A percentile compares a stretch with the other conserved stretches of the same genome.
phyloP scores from a whole-genome alignment of 2,888 invertebrate genomes.

The Mallateleia sp. region DNA sequence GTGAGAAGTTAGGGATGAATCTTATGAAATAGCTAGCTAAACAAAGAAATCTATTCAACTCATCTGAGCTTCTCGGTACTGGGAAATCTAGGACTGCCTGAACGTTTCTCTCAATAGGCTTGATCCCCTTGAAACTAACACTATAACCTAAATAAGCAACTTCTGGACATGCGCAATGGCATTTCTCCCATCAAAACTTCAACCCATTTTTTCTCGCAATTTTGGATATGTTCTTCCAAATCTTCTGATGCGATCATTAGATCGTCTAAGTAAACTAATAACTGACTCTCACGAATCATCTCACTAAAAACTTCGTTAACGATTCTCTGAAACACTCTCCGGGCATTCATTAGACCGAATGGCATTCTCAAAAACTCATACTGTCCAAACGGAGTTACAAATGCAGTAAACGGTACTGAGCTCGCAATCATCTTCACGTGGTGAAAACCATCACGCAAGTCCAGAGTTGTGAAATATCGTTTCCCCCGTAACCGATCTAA shows the following conservation, averaged over 20 bases:
- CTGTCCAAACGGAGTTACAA: conserved; percentile 19
- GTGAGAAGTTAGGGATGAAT: no score
- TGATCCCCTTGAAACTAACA: not conserved
- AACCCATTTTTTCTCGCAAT: conserved; percentile 11
- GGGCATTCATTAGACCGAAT: not conserved
- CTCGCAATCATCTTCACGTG: conserved; percentile 21
- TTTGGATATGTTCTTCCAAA: not conserved
- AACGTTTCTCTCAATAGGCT: not conserved
- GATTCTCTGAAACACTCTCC: conserved; percentile 2
- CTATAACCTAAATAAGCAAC: not conserved
- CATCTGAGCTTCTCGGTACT: no score
- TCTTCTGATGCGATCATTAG: not conserved
- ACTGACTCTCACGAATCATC: not conserved
- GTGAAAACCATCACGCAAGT: not conserved
- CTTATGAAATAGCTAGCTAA: no score
- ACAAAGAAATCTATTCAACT: no score
- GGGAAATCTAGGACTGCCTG: no score
- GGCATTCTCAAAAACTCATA: not conserved
- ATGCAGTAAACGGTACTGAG: not conserved
- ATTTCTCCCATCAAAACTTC: not conserved
- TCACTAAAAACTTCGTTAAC: not conserved
- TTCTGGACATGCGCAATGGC: not conserved
- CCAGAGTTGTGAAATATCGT: conserved; percentile 13
- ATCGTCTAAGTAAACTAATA: conserved; percentile 15
- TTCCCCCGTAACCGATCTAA: conserved; percentile 38